These are phyloP conservation scores for Sialia sialis DNA, from an alignment of 2,113 vertebrate genomes.

Conservation along the genomic window DNA sequence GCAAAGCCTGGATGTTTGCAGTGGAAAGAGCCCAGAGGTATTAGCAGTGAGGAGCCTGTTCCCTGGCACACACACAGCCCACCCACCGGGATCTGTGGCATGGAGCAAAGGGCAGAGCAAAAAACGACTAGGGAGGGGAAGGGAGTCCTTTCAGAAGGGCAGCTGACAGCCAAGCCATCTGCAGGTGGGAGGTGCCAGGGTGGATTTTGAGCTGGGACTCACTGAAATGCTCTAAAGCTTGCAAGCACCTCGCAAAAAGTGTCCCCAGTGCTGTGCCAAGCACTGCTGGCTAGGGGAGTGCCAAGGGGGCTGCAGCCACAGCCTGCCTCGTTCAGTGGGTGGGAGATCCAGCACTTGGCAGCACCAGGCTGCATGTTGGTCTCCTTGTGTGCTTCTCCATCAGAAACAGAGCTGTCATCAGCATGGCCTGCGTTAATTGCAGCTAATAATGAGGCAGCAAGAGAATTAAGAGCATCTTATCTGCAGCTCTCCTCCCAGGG, in stretches of 20 bases:
- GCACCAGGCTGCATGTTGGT: fast-evolving
- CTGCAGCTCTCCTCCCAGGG: not conserved
- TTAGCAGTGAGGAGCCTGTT: not conserved
- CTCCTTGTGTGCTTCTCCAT: not conserved
- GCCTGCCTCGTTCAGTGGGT: fast-evolving
- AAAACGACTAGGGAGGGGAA: not conserved
- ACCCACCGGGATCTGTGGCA: not conserved
- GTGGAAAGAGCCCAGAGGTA: not conserved
- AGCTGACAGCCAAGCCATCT: not conserved
- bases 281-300: not conserved
- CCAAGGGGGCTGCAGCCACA: not conserved
- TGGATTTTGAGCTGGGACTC: not conserved
- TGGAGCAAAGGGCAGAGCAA: not conserved
- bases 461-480: not conserved
- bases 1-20: not conserved
- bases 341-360: not conserved
- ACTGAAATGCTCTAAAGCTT: not conserved
- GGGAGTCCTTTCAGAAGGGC: fast-evolving
- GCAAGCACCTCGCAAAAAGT: no score
- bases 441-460: not conserved
- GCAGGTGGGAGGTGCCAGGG: not conserved
- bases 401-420: not conserved
- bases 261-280: fast-evolving
- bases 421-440: not conserved
- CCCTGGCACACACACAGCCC: not conserved